Conservation (phyloP, 2,113 vertebrate species). For the Gasterosteus aculeatus region DNA sequence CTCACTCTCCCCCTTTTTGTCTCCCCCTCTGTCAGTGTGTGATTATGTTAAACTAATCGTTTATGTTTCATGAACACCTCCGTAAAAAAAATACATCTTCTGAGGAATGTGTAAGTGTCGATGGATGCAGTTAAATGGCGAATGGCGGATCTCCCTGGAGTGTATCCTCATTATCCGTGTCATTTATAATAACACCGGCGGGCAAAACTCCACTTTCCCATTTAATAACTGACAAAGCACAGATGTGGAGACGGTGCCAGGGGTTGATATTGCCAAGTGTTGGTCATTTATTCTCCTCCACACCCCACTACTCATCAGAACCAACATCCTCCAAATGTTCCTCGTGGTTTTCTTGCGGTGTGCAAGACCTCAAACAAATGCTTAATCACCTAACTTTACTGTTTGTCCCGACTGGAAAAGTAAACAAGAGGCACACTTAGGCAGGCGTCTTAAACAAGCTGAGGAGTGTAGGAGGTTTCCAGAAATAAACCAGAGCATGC, state of each 20-base stretch:
- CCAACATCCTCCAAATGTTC: slow-evolving; percentile 38
- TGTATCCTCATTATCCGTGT: slow-evolving; percentile 33
- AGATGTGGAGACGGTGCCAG: slow-evolving; percentile 59
- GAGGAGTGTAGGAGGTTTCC: slow-evolving; percentile 64
- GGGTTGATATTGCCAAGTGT: slow-evolving; percentile 43
- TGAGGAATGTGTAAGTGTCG: not conserved
- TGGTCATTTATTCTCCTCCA: slow-evolving; percentile 45
- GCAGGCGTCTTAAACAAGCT: slow-evolving; percentile 67
- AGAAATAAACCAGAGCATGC: slow-evolving; percentile 74
- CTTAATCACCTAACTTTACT: slow-evolving; percentile 62
- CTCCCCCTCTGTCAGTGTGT: slow-evolving; percentile 13
- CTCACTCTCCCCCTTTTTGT: slow-evolving; percentile 47
- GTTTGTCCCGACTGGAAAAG: slow-evolving; percentile 65
- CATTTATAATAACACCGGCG: slow-evolving; percentile 26
- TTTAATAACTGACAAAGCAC: slow-evolving; percentile 55
- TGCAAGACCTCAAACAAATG: slow-evolving; percentile 51
- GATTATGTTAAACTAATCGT: slow-evolving; percentile 49
- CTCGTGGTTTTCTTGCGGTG: slow-evolving; percentile 49
- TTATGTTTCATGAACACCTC: slow-evolving; percentile 33
- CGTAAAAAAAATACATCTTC: slow-evolving; percentile 22
- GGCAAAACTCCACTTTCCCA: slow-evolving; percentile 35
- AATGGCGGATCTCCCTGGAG: slow-evolving; percentile 35
- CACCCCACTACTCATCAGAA: slow-evolving; percentile 25
- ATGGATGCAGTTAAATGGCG: slow-evolving; percentile 24
- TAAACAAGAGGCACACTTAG: slow-evolving; percentile 73